Base-by-base conservation (phyloP, 2,888 invertebrate genomes). In the Aleiodes testaceus region DNA sequence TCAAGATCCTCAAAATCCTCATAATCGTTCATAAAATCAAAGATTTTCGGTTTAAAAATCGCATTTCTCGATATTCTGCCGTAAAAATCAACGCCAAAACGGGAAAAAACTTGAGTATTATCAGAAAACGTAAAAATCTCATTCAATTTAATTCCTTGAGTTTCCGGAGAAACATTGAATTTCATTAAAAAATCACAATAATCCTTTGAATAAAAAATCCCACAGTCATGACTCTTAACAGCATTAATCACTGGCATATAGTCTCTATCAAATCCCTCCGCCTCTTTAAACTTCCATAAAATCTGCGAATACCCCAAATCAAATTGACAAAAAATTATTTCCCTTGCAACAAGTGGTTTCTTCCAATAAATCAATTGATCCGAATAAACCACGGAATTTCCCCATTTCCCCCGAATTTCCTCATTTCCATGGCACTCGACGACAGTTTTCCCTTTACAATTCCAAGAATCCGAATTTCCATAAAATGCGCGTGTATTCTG, bases 401-500 rank as follows among this genome's bases (percentile, higher is more conserved):
- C 30, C 44, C 44, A n/a, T 49, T 14, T 20, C 16, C 26, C 30
- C 16, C 49, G 20, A 20, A 30, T 66, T 22, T 18, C 16, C 42
- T 66, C 36, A 50, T 30, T 22, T 45, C 49, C 20, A 30, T 59
- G 20, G 55, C 22, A 45, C 47, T 68, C 55, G 14, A 45, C 55
- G 55, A 45, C 26, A 16, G 45, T 55, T 14, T 44, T 63, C 22
- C 22, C n/a, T n/a, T 45, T n/a, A 22, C 22, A 20, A 45, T 14
- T 20, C 11, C 11, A 22, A 55, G 14, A 16, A 53, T 44, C 16
- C 22, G 36, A n/a, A 14, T 26, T 26, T 67, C 63, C 73, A 75
- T 76, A 26, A 68, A 78, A 81, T 82, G 87, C 87, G 87, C 87
- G 86, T 87, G 87, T 87, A 77, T 84, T 81, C 80, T 75, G 72